phyloP scores from a whole-genome alignment of 2,113 vertebrate genomes.

The Lates calcarifer region DNA sequence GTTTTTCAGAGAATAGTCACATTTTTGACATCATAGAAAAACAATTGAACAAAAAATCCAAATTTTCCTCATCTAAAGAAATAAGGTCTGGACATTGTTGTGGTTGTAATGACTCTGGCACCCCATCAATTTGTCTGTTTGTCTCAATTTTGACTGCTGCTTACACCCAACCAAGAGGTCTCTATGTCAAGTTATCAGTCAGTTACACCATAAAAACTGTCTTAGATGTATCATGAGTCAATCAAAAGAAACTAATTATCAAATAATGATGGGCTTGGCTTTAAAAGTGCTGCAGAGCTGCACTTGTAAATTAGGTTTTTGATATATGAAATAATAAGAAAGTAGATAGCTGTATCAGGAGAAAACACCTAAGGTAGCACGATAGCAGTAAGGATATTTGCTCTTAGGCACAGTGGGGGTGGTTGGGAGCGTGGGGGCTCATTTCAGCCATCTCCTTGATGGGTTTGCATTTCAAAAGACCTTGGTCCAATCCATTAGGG shows the following conservation, averaged over 20 bases:
- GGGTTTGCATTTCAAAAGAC: conserved; percentile 86
- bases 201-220: neutral
- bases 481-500: conserved; percentile 84
- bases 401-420: conserved; percentile 22
- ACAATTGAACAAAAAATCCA: too few species aligned
- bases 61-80: too few species aligned
- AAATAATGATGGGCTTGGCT: neutral
- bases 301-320: neutral
- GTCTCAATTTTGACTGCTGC: too few species aligned
- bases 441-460: conserved; percentile 78
- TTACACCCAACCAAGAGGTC: neutral
- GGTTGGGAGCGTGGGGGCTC: conserved; percentile 22
- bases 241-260: conserved; percentile 12
- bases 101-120: too few species aligned
- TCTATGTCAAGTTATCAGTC: neutral
- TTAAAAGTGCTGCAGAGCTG: neutral
- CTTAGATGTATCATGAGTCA: neutral
- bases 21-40: too few species aligned
- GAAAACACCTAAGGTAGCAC: conserved; percentile 17
- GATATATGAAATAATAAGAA: conserved; percentile 12
- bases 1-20: too few species aligned
- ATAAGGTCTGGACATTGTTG: too few species aligned
- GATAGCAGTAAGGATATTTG: conserved; percentile 38
- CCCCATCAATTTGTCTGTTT: too few species aligned
- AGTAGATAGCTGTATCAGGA: conserved; percentile 13